Percentiles rank a stretch among this genome's conserved stretches.
phyloP scores from a whole-genome alignment of 2,113 vertebrate genomes.

The Amblyopsis rosae region DNA sequence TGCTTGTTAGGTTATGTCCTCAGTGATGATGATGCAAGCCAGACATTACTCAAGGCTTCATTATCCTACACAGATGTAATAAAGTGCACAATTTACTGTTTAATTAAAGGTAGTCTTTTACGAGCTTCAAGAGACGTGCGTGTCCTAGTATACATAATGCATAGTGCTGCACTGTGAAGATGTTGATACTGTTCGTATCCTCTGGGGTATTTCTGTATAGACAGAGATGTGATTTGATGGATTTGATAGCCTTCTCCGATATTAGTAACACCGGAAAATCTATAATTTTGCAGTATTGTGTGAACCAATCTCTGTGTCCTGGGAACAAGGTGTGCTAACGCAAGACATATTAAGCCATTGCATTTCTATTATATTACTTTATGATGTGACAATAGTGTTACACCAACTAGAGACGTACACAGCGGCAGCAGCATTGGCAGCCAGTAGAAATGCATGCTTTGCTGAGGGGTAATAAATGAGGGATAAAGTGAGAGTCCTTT shows the following conservation, averaged over 20 bases:
- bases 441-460: constrained; percentile 60
- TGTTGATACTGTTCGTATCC: neutral
- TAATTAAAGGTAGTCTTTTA: too few species aligned
- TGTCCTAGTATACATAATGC: too few species aligned
- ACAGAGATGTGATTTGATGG: constrained; percentile 10
- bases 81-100: too few species aligned
- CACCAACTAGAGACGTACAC: neutral
- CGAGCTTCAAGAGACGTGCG: too few species aligned
- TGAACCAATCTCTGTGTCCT: neutral
- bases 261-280: neutral
- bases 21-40: too few species aligned
- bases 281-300: neutral
- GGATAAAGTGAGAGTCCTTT: constrained; percentile 68
- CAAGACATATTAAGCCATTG: constrained; percentile 2
- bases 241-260: neutral
- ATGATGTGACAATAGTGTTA: constrained; percentile 16
- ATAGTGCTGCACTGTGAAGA: too few species aligned
- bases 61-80: too few species aligned
- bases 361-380: constrained; percentile 30
- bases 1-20: neutral
- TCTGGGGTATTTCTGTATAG: neutral
- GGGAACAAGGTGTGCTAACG: neutral
- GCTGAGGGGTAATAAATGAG: constrained; percentile 72
- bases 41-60: too few species aligned
- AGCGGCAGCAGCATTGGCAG: neutral